These are phyloP conservation scores for Amaurobius ferox DNA, from an alignment of 2,888 invertebrate genomes.

Conservation along the genomic window DNA sequence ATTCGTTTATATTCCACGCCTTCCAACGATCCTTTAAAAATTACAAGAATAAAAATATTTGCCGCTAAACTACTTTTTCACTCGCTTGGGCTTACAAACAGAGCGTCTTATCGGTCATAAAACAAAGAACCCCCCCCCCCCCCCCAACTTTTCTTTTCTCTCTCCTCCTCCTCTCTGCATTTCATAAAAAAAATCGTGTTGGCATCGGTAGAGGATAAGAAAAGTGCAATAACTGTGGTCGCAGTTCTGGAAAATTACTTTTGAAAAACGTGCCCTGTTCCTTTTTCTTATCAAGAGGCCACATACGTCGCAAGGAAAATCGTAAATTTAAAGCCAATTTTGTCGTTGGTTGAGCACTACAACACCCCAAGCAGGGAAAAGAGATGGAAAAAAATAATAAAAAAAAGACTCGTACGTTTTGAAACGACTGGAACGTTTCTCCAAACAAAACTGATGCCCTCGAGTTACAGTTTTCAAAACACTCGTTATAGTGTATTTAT, in stretches of 20 bases:
- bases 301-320: slow-evolving; percentile 50
- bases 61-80: too few relatives aligned
- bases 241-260: slow-evolving; percentile 40
- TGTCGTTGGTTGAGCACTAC: slow-evolving; percentile 52
- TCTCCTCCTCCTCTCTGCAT: neutral
- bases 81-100: neutral
- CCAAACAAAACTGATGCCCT: too few relatives aligned
- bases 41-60: too few relatives aligned
- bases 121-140: neutral
- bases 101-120: neutral
- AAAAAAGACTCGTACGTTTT: too few relatives aligned
- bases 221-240: neutral
- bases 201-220: neutral
- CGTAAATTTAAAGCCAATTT: slow-evolving; percentile 71
- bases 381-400: too few relatives aligned
- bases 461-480: too few relatives aligned
- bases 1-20: too few relatives aligned
- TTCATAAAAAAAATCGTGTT: too few relatives aligned
- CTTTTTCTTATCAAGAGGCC: slow-evolving; percentile 45
- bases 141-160: neutral
- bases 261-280: slow-evolving; percentile 17
- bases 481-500: too few relatives aligned
- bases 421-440: too few relatives aligned
- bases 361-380: neutral
- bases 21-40: too few relatives aligned